phyloP scores from a whole-genome alignment of 1,140 invertebrate species.

The Eubasilissa regina region DNA sequence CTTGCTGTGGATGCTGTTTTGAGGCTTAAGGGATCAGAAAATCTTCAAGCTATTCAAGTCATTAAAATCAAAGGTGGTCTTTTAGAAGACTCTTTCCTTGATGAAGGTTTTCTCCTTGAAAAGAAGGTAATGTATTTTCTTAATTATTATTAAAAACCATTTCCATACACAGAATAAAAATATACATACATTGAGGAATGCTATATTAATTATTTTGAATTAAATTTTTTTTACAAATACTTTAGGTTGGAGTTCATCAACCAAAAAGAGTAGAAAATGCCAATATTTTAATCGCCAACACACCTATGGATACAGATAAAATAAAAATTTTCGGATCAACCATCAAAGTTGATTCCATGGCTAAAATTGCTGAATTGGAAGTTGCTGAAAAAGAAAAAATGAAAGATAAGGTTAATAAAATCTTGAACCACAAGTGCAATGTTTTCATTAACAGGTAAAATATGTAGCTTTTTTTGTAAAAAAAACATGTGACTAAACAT shows the following conservation, averaged over 20 bases:
- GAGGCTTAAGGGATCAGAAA: conserved; percentile 95
- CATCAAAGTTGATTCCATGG: conserved; percentile 97
- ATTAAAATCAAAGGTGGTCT: conserved; percentile 97
- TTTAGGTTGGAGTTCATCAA: conserved; percentile 79
- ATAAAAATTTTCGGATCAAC: conserved; percentile 99
- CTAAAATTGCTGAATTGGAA: conserved; percentile 98
- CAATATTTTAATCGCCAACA: conserved; percentile 99
- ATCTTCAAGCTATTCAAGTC: conserved; percentile 96
- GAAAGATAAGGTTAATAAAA: conserved; percentile 99
- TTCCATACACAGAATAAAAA: too few relatives aligned
- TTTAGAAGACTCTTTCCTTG: conserved; percentile 95
- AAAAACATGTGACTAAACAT: too few relatives aligned
- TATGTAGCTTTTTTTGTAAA: conserved; percentile 43
- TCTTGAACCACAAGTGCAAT: conserved; percentile 95
- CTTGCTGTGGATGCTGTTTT: conserved; percentile 96
- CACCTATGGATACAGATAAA: conserved; percentile 99
- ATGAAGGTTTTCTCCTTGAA: conserved; percentile 98
- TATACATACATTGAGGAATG: neutral
- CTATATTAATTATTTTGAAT: neutral
- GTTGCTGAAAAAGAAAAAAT: conserved; percentile 99
- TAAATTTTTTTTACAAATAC: conserved; percentile 17
- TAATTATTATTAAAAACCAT: neutral
- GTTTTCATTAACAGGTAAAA: conserved; percentile 97
- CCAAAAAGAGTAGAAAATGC: conserved; percentile 94
- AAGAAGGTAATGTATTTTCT: conserved; percentile 79